Conservation (phyloP, 2,113 vertebrate genomes). For the Carlito syrichta region DNA sequence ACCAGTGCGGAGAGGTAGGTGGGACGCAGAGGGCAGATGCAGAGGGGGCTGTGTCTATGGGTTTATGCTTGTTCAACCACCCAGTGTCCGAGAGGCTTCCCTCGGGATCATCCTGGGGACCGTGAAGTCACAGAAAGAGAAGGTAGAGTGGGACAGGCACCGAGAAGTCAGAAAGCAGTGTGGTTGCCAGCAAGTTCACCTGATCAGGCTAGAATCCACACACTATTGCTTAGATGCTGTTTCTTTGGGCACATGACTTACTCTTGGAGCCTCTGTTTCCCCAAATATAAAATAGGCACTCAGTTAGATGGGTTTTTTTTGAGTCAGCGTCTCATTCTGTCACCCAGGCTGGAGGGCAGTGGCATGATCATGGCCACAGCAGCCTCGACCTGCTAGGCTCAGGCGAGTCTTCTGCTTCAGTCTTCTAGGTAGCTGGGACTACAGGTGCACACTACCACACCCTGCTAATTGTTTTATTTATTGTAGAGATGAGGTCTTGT, state of each 20-base stretch:
- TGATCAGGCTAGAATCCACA: not conserved
- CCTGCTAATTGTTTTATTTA: no score
- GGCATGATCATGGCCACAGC: no score
- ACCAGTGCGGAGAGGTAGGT: constrained; percentile 90
- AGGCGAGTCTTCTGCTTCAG: no score
- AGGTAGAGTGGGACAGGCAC: not conserved
- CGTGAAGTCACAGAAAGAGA: not conserved
- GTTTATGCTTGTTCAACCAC: not conserved
- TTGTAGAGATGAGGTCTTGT: no score
- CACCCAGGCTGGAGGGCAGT: no score
- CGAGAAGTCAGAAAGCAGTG: not conserved
- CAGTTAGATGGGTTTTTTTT: not conserved
- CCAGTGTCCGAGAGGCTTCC: not conserved
- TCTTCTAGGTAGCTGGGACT: no score
- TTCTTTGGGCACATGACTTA: not conserved
- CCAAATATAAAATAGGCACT: not conserved
- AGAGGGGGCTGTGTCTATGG: not conserved
- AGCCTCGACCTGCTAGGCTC: no score
- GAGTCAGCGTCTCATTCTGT: no score
- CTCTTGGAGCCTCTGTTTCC: not conserved
- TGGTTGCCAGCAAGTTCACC: not conserved
- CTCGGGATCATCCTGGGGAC: not conserved
- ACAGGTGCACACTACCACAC: no score
- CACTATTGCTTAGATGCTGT: not conserved
- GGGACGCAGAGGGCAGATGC: not conserved